Evolutionary conservation across 2,888 invertebrate genomes (phyloP), one percentile per base, ranked within the genome.

Genomic region (Aricia artaxerxes): DNA sequence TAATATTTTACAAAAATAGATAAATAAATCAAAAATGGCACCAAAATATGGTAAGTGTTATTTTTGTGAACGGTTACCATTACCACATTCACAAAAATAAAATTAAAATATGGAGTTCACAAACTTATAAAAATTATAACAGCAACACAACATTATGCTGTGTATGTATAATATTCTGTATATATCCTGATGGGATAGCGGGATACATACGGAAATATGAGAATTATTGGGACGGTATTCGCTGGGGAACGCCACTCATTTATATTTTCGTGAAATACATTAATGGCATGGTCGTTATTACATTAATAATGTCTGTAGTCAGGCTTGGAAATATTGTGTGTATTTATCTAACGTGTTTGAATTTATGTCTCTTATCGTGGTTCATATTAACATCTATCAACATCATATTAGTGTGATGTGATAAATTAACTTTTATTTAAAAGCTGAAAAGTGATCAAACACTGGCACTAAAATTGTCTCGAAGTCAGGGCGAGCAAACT

Each of bases 221-320:
- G 64, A 64, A 64, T 64, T 31, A 64, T 64, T 64, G 64, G 64
- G 64, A 64, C 31, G 64, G 31, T 4, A 64, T 64, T 31, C 64
- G 64, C 64, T 31, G 11, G 64, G 64, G 64, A 64, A 9, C 64
- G 24, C 64, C 31, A 64, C 64, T 64, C 64, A 64, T 64, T 64
- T 64, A 64, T 64, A 64, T 64, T 64, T 64, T 31, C 64, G 64
- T 31, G 64, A 64, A 64, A 64, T 64, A 64, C 64, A 64, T 64
- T 64, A 64, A 64, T 64, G 64, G 31, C 31, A 64, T 31, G 31
- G 11, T 64, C 24, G 64, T 64, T 64, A 64, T 64, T 31, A 31
- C 31, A 64, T 64, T 64, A 64, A 64, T 64, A 64, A 64, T 64
- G 4, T 64, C 31, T 64, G 64, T 24, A 24, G 61, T 2, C 24